Evolutionary conservation across 1,140 invertebrate species (phyloP).

Genomic region (Caenorhabditis briggsae): DNA sequence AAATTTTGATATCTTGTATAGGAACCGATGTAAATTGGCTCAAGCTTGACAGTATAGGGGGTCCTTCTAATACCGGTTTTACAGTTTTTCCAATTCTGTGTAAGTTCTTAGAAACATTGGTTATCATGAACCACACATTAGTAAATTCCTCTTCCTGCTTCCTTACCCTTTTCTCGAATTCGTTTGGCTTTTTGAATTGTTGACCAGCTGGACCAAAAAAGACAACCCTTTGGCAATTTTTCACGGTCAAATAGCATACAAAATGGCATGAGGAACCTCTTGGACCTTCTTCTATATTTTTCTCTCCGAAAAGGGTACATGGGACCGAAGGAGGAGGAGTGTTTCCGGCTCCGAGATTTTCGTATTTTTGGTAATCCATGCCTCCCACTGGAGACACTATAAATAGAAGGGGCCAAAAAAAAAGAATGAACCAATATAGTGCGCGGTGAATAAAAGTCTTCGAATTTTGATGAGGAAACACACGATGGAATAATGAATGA

Average conservation of each 20-base stretch:
- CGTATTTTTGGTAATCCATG: conserved; percentile 24
- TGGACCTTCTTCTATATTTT: background rate
- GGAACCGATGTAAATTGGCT: too few species aligned
- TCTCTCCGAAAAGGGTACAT: conserved; percentile 21
- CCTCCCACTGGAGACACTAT: background rate
- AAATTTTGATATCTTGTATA: too few species aligned
- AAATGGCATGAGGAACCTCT: conserved; percentile 44
- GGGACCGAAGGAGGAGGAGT: background rate
- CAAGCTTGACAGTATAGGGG: too few species aligned
- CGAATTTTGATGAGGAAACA: conserved; percentile 26
- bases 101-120: background rate
- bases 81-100: background rate
- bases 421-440: background rate
- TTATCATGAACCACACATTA: too few species aligned
- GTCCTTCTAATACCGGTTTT: too few species aligned
- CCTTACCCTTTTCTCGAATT: background rate
- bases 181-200: background rate
- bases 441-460: background rate
- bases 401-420: background rate
- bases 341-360: conserved; percentile 26
- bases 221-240: conserved; percentile 22
- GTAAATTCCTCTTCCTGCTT: background rate
- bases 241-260: conserved; percentile 46
- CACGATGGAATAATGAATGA: conserved; percentile 47
- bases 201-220: conserved; percentile 12